Evolutionary conservation across 37 sponge, comb jelly and placozoan species (phyloP).

Genomic region (Mnemiopsis leidyi): DNA sequence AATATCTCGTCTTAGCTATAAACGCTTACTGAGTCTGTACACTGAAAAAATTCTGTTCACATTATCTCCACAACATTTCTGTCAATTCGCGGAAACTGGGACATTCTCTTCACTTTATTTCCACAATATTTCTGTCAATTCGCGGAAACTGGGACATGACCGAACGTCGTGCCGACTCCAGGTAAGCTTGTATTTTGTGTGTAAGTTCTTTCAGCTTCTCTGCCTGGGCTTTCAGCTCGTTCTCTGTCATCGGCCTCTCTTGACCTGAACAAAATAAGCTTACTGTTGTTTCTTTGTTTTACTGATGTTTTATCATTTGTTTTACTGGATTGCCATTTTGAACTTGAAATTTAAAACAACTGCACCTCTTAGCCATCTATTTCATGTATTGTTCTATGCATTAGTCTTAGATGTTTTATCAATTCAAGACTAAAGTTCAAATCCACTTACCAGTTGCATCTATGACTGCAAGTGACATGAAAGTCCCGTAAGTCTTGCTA

Average conservation of each 20-base stretch:
- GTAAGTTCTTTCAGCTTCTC: slow-evolving; percentile 48
- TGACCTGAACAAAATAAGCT: slow-evolving; percentile 30
- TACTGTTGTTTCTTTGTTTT: too few species aligned
- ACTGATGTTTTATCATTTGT: too few species aligned
- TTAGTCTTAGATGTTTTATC: too few species aligned
- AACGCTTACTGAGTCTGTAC: too few species aligned
- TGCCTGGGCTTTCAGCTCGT: slow-evolving; percentile 20
- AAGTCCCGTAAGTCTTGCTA: slow-evolving; percentile 50
- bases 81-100: slow-evolving; percentile 6
- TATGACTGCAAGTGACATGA: neutral
- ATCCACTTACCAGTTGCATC: neutral
- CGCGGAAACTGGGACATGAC: slow-evolving; percentile 9
- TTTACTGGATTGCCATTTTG: too few species aligned
- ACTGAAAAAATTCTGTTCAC: too few species aligned
- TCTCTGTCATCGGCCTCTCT: slow-evolving; percentile 25
- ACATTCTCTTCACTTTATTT: slow-evolving; percentile 43
- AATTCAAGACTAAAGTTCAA: too few species aligned
- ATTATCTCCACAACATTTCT: slow-evolving; percentile 12
- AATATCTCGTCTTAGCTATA: too few species aligned
- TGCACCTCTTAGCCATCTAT: too few species aligned
- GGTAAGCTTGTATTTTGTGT: slow-evolving; percentile 24
- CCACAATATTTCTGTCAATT: slow-evolving; percentile 11
- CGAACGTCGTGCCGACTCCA: neutral
- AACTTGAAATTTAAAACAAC: too few species aligned
- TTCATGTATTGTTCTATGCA: too few species aligned